phyloP scores from a whole-genome alignment of 1,140 invertebrate species.

The Aporrectodea caliginosa region DNA sequence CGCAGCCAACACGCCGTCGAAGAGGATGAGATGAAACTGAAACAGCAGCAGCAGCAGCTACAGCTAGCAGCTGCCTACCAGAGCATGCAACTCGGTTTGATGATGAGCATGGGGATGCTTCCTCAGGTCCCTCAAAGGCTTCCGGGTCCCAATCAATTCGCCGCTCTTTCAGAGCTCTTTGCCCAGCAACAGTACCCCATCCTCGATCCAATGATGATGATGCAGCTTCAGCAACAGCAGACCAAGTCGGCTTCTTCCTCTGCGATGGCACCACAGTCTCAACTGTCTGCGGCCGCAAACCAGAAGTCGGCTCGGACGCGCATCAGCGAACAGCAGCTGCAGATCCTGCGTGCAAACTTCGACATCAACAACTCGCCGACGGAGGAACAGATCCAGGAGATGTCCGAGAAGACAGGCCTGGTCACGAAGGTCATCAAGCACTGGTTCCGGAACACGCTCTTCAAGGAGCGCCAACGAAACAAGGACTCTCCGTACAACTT shows the following conservation, averaged over 20 bases:
- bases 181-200: constrained; percentile 31
- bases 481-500: constrained; percentile 99
- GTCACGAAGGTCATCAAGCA: constrained; percentile 98
- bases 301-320: constrained; percentile 93
- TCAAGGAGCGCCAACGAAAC: constrained; percentile 97
- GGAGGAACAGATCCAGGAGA: constrained; percentile 82
- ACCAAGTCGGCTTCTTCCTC: constrained; percentile 42
- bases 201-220: neutral
- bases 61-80: constrained; percentile 31
- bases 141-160: neutral
- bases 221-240: constrained; percentile 45
- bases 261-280: constrained; percentile 1
- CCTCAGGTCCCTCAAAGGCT: neutral
- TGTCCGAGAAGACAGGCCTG: constrained; percentile 79
- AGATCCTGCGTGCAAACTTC: constrained; percentile 91
- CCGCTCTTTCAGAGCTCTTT: constrained; percentile 31
- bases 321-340: constrained; percentile 95
- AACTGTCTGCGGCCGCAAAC: constrained; percentile 32
- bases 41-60: constrained; percentile 37
- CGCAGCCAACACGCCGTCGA: constrained; percentile 71
- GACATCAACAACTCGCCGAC: constrained; percentile 98
- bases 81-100: neutral
- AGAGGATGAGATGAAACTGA: constrained; percentile 39
- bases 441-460: constrained; percentile 98
- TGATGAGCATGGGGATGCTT: neutral